Evolutionary conservation across 2,113 vertebrate genomes (phyloP).

Genomic region (Oryzias javanicus): DNA sequence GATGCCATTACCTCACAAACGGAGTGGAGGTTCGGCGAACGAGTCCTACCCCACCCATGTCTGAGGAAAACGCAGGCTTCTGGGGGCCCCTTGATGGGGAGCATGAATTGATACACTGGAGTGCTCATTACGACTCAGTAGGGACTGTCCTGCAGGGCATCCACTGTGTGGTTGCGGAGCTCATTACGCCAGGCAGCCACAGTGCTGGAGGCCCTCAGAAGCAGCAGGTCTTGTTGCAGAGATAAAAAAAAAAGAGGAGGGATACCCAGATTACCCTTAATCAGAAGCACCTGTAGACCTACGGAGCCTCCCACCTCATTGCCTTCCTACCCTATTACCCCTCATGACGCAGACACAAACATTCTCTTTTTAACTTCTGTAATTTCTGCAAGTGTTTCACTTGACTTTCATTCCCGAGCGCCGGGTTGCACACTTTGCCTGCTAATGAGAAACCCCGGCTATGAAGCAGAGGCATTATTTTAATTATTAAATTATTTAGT

Average conservation of each 20-base stretch:
- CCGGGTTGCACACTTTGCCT: conserved; percentile 63
- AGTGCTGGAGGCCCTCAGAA: conserved; percentile 56
- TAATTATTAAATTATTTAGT: conserved; percentile 72
- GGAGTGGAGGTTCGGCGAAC: conserved; percentile 52
- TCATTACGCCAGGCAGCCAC: conserved; percentile 75
- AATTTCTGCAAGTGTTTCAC: conserved; percentile 73
- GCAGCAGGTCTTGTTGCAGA: conserved; percentile 54
- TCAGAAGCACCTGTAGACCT: conserved; percentile 79
- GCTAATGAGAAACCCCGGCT: conserved; percentile 70
- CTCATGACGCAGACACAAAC: conserved; percentile 22
- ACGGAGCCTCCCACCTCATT: conserved; percentile 58
- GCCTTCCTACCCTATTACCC: conserved; percentile 40
- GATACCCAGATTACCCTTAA: conserved; percentile 79
- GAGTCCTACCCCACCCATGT: conserved; percentile 70
- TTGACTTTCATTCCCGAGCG: conserved; percentile 67
- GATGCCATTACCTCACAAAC: conserved; percentile 47
- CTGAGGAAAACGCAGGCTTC: conserved; percentile 59
- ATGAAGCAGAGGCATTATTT: conserved; percentile 64
- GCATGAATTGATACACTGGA: conserved; percentile 71
- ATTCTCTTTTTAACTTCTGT: conserved; percentile 45
- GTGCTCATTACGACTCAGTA: conserved; percentile 80
- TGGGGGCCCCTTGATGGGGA: conserved; percentile 66
- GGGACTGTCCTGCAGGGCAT: conserved; percentile 77
- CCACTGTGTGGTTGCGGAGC: conserved; percentile 71
- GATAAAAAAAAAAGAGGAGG: conserved; percentile 67